Conservation (phyloP, 2,113 vertebrate species). For the Oostethus manadensis region DNA sequence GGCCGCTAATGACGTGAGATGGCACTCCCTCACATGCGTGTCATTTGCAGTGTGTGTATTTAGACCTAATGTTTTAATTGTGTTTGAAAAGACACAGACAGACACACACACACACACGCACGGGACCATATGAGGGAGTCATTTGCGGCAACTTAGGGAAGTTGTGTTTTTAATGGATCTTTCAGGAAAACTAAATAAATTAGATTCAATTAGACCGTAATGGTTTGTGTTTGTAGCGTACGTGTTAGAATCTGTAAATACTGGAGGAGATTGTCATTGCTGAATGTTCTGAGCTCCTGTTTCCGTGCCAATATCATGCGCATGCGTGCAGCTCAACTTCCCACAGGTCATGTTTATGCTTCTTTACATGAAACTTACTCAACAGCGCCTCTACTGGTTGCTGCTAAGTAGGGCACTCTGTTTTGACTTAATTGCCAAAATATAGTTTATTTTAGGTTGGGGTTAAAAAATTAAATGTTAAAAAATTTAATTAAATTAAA, state of each 20-base stretch:
- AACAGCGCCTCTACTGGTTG: no score
- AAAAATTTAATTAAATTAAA: no score
- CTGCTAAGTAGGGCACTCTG: no score
- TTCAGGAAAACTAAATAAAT: constrained; percentile 93
- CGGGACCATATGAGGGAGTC: constrained; percentile 82
- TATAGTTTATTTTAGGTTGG: no score
- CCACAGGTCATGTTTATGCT: no score
- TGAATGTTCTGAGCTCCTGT: no score
- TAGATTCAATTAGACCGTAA: constrained; percentile 93
- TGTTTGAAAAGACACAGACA: constrained; percentile 88
- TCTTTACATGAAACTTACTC: no score
- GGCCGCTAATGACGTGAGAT: constrained; percentile 99
- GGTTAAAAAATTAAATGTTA: no score
- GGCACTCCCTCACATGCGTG: constrained; percentile 96
- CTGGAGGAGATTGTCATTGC: constrained; percentile 31
- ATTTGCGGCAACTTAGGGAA: constrained; percentile 77
- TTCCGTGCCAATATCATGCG: no score
- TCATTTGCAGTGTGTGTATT: constrained; percentile 99
- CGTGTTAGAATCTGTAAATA: constrained; percentile 31
- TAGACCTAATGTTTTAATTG: constrained; percentile 99
- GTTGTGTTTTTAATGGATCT: constrained; percentile 78
- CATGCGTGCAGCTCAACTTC: no score
- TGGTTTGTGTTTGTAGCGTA: constrained; percentile 62
- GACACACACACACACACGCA: no score
- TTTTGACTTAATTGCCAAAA: no score